These are phyloP conservation scores for Caretta caretta DNA, from an alignment of 2,113 vertebrate genomes.

Conservation along the genomic window DNA sequence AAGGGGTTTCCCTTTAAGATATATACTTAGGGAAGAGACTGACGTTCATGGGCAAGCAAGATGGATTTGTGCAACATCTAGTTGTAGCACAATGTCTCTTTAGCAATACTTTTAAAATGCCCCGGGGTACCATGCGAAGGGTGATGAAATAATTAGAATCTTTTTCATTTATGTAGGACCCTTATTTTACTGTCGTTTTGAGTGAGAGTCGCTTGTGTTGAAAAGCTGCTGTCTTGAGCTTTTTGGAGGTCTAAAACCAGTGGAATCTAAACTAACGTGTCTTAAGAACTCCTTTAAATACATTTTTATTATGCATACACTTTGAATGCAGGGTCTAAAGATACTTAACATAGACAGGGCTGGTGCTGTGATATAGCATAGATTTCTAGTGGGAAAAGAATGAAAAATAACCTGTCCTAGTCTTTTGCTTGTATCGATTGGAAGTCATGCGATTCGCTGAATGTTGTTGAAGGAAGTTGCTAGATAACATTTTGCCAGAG, in stretches of 20 bases:
- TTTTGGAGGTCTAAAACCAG: neutral
- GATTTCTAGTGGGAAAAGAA: neutral
- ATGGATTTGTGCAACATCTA: neutral
- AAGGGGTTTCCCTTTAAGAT: neutral
- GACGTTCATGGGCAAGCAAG: neutral
- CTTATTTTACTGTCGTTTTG: neutral
- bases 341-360: neutral
- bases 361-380: neutral
- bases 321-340: neutral
- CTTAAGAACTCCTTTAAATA: neutral
- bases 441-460: neutral
- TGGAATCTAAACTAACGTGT: neutral
- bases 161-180: neutral
- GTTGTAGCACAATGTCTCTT: neutral
- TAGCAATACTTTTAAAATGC: neutral
- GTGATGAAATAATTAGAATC: neutral
- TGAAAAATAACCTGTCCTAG: neutral
- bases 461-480: neutral
- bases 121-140: too few relatives aligned
- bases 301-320: neutral
- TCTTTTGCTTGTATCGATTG: neutral
- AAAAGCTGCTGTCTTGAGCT: rapidly evolving
- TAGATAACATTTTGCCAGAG: neutral
- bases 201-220: neutral
- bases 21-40: neutral